phyloP scores from a whole-genome alignment of 1,140 invertebrate species.

The Diploscapter pachys region DNA sequence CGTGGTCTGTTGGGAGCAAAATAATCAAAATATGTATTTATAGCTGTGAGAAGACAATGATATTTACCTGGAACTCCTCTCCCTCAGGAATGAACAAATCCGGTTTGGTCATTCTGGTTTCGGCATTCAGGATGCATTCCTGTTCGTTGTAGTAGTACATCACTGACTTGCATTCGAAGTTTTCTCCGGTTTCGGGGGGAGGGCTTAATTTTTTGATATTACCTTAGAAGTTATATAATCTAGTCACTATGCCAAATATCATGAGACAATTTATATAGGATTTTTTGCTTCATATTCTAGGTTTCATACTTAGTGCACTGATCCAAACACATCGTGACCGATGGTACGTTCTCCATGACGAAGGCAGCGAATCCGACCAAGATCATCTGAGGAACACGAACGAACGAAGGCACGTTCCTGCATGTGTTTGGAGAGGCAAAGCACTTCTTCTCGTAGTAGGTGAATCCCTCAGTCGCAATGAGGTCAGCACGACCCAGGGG shows the following conservation, averaged over 20 bases:
- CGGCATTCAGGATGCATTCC: slow-evolving; percentile 57
- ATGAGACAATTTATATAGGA: not conserved
- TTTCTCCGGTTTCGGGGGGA: slow-evolving; percentile 57
- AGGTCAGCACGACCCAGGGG: slow-evolving; percentile 54
- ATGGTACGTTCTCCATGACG: slow-evolving; percentile 59
- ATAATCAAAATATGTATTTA: not conserved
- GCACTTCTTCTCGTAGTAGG: slow-evolving; percentile 59
- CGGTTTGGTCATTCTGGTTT: slow-evolving; percentile 53
- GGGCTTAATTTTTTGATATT: slow-evolving; percentile 43
- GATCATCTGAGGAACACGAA: slow-evolving; percentile 58
- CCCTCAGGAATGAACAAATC: slow-evolving; percentile 59
- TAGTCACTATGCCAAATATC: not conserved
- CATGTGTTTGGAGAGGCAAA: slow-evolving; percentile 59
- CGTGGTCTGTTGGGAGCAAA: not conserved
- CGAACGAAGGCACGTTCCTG: slow-evolving; percentile 56
- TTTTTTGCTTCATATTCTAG: slow-evolving; percentile 20
- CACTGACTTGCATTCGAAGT: slow-evolving; percentile 57
- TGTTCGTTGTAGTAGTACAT: slow-evolving; percentile 60
- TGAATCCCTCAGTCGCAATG: slow-evolving; percentile 50
- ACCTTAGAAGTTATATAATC: not conserved
- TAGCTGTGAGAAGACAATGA: not conserved
- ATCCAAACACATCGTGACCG: slow-evolving; percentile 58
- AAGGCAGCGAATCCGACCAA: slow-evolving; percentile 58
- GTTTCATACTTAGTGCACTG: slow-evolving; percentile 56
- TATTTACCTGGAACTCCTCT: slow-evolving; percentile 45